These are phyloP conservation scores for Neomonachus schauinslandi DNA, from an alignment of 2,113 vertebrate species.

Conservation along the genomic window DNA sequence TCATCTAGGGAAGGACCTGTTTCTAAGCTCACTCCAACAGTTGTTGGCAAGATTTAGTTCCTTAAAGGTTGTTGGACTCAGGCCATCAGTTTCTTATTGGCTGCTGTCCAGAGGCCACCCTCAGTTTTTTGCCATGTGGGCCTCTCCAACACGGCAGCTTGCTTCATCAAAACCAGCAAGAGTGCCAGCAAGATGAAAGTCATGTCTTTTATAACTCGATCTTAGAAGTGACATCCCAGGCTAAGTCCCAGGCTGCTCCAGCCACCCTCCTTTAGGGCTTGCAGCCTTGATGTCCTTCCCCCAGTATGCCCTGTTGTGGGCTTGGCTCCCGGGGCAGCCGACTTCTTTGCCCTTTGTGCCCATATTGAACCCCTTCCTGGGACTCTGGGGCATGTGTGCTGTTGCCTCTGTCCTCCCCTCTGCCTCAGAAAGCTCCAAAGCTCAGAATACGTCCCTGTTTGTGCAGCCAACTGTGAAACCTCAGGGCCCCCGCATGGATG, in stretches of 20 bases:
- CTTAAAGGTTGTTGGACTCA: neutral
- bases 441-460: constrained; percentile 94
- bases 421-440: constrained; percentile 73
- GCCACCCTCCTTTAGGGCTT: neutral
- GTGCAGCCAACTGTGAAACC: constrained; percentile 91
- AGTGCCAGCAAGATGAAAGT: neutral
- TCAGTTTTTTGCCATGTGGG: neutral
- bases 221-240: neutral
- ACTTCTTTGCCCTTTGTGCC: constrained; percentile 59
- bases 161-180: neutral
- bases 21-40: neutral
- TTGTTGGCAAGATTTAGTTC: neutral
- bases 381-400: neutral
- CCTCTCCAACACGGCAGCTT: neutral
- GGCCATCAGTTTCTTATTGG: neutral
- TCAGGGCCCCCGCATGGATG: constrained; percentile 74
- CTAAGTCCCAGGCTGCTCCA: neutral
- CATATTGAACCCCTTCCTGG: neutral
- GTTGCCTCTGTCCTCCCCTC: constrained; percentile 72
- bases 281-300: constrained; percentile 32
- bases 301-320: constrained; percentile 45
- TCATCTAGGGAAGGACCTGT: neutral
- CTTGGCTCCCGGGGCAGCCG: constrained; percentile 71
- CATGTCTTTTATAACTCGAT: neutral
- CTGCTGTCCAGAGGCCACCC: neutral